Base-by-base conservation (phyloP, 2,797 vertebrate species). In the Characodon lateralis region DNA sequence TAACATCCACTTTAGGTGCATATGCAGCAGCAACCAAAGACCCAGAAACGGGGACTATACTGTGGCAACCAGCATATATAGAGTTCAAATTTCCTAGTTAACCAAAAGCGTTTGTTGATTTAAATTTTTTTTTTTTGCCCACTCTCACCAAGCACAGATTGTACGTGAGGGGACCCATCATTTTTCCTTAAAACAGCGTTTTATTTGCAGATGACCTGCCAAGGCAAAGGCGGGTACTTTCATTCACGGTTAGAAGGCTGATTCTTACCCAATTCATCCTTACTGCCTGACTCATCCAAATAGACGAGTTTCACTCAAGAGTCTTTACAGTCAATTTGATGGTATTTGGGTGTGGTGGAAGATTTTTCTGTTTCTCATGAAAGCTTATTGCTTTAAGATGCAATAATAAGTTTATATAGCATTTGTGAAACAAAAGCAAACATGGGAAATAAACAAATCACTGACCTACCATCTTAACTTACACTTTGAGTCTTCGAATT, bases 1-100 rank as follows among this genome's bases (percentile, higher is more conserved):
- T 93, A 94, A 90, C 91, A 90, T 92, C 90, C 85, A 82, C 85
- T 83, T 89, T 87, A 83, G 84, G 82, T 84, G 85, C 51, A 61
- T 85, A 79, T 87, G 80, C 86, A 76, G 81, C 65, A 88, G 84
- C 87, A 83, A 83, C 80, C 78, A 82, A 82, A 78, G 81, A 72
- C 88, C 51, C 9, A 41, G 76, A 83, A 77, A 80, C 85, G 79
- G 58, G 48, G 69, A 74, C 78, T 65, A 43, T 50, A 73, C 83
- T 76, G 24, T 26, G 78, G 80, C 81, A 80, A 71, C 71, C 9
- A 39, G 76, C 50, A 82, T 66, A 85, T 76, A 85, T 72, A 69
- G 51, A 81, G 86, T 83, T 87, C 73, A 86, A 61, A 86, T 84
- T 87, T 80, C 65, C 78, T 70, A 77, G 75, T 85, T 86, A n/a